Conservation (phyloP, 2,113 vertebrate species). For the Cacatua alba region DNA sequence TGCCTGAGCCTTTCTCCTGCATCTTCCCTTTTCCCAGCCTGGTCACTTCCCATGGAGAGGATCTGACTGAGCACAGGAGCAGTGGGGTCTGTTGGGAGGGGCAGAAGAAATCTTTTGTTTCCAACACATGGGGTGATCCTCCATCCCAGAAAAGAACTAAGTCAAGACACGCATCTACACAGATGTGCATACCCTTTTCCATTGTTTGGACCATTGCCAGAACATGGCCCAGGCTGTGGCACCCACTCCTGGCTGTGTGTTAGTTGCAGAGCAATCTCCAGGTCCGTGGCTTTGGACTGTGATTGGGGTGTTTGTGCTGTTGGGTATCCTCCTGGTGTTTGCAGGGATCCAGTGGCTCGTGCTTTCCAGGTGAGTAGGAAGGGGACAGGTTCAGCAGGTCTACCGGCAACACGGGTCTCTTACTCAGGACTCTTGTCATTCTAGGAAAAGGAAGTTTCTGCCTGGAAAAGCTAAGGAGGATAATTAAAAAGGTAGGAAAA, state of each 20-base stretch:
- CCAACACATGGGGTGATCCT: fast-evolving
- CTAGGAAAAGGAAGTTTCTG: not conserved
- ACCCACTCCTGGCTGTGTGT: not conserved
- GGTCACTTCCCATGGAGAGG: fast-evolving
- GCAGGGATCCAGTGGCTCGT: not conserved
- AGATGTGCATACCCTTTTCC: not conserved
- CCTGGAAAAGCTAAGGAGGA: not conserved
- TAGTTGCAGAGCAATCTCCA: not conserved
- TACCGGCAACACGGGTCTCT: fast-evolving
- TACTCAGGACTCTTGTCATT: not conserved
- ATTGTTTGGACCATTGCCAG: fast-evolving
- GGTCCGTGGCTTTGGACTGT: not conserved
- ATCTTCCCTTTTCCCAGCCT: not conserved
- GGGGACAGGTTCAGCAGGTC: not conserved
- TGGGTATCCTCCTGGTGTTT: not conserved
- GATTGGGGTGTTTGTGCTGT: not conserved
- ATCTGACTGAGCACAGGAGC: fast-evolving
- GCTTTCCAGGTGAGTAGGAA: not conserved
- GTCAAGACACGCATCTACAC: fast-evolving
- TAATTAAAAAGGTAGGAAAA: slow-evolving; percentile 18
- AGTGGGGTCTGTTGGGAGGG: fast-evolving
- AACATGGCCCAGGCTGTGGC: fast-evolving
- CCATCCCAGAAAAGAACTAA: not conserved
- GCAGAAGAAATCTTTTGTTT: fast-evolving
- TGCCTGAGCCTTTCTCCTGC: too few relatives aligned